Percentiles rank a stretch among this genome's conserved stretches.
These are phyloP conservation scores for Manis crassicaudata DNA, from an alignment of 2,797 vertebrate genomes.

Conservation along the genomic window DNA sequence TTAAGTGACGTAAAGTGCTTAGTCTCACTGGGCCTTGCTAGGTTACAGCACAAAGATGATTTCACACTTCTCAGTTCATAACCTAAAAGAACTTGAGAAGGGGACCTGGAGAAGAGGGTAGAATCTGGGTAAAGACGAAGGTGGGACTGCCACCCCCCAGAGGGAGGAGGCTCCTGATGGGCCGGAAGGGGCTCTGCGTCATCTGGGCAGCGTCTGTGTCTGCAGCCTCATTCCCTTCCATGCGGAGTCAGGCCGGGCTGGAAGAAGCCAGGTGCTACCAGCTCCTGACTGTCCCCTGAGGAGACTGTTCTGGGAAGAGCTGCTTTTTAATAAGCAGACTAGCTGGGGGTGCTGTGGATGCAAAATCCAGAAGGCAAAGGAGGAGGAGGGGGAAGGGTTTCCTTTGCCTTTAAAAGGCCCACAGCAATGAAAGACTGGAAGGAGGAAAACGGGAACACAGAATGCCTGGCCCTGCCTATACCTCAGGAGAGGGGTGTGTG, in stretches of 20 bases:
- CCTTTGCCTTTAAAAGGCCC: not conserved
- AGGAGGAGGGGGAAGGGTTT: not conserved
- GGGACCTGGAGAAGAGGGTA: not conserved
- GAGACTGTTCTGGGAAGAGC: not conserved
- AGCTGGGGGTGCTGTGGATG: not conserved
- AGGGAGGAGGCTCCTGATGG: not conserved
- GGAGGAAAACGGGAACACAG: not conserved
- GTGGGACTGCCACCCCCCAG: too few relatives aligned
- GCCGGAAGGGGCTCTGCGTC: not conserved
- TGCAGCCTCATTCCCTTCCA: not conserved
- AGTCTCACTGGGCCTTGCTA: not conserved
- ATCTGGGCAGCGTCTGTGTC: not conserved
- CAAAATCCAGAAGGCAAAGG: not conserved
- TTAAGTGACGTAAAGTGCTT: not conserved
- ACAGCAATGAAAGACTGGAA: not conserved
- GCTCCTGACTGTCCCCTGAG: not conserved
- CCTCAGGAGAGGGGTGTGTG: not conserved
- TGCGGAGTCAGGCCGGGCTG: not conserved
- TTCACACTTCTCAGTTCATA: not conserved
- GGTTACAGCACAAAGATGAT: not conserved
- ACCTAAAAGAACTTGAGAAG: not conserved
- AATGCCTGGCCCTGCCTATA: not conserved
- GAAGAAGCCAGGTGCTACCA: not conserved
- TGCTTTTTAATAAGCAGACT: not conserved
- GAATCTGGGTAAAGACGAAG: not conserved